Evolutionary conservation across 2,888 invertebrate genomes (phyloP).

Genomic region (Trichacis sp.): DNA sequence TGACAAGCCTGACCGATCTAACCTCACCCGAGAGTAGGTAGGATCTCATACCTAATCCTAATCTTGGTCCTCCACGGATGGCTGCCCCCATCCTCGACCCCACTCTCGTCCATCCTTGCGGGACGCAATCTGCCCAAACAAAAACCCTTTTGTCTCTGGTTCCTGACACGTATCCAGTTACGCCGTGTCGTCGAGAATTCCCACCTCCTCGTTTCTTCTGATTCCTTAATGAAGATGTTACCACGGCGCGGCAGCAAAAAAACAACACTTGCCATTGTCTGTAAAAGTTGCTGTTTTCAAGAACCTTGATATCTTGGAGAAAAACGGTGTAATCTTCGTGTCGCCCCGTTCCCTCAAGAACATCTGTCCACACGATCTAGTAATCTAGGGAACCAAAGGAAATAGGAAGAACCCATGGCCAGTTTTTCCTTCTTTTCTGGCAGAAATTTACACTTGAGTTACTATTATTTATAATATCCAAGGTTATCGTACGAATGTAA

Average conservation of each 20-base stretch:
- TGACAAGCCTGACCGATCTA: slow-evolving; percentile 40
- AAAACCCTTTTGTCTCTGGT: slow-evolving; percentile 23
- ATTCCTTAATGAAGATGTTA: slow-evolving; percentile 25
- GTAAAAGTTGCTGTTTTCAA: too few relatives aligned
- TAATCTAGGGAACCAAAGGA: too few relatives aligned
- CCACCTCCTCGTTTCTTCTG: slow-evolving; percentile 6
- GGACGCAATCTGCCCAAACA: slow-evolving; percentile 14
- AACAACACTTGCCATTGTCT: too few relatives aligned
- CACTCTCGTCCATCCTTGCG: slow-evolving; percentile 27
- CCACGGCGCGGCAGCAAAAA: neutral
- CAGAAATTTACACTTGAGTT: too few relatives aligned
- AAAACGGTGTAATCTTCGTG: too few relatives aligned
- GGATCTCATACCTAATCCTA: slow-evolving; percentile 31
- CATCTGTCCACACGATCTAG: too few relatives aligned
- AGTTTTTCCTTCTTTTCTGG: too few relatives aligned
- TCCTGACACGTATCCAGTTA: slow-evolving; percentile 26
- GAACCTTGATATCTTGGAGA: too few relatives aligned
- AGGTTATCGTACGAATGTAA: too few relatives aligned
- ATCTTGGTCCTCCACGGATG: slow-evolving; percentile 19
- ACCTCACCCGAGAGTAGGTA: slow-evolving; percentile 39
- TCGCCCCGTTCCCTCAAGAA: too few relatives aligned
- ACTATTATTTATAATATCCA: too few relatives aligned
- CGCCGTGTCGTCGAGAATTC: slow-evolving; percentile 21
- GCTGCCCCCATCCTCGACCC: neutral
- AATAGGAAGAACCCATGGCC: too few relatives aligned